Conservation (phyloP, 2,113 vertebrate species). For the Falco punctatus region DNA sequence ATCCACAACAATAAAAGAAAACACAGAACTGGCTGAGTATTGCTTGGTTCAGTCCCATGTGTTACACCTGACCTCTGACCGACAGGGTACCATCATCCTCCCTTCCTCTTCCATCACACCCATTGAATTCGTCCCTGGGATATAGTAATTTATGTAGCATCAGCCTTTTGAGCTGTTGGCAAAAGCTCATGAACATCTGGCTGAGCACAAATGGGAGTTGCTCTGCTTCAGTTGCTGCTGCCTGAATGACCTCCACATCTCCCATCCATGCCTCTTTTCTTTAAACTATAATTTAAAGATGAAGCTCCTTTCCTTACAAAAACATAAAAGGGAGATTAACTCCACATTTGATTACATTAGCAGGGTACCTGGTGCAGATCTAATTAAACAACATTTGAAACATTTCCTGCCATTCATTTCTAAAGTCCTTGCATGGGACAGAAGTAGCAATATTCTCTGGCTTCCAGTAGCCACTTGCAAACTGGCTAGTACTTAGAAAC, state of each 20-base stretch:
- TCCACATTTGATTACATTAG: conserved; percentile 45
- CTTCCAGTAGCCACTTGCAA: not conserved
- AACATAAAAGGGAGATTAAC: conserved; percentile 57
- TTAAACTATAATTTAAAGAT: conserved; percentile 42
- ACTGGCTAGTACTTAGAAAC: not conserved
- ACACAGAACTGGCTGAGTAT: not conserved
- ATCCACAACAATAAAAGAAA: not conserved
- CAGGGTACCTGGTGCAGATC: conserved; percentile 24
- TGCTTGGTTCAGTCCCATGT: not conserved
- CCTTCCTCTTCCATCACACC: conserved; percentile 63
- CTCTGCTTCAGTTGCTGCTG: conserved; percentile 61
- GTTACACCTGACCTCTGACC: conserved; percentile 46
- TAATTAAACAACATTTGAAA: conserved; percentile 35
- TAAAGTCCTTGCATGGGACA: not conserved
- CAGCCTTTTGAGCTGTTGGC: conserved; percentile 56
- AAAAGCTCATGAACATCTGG: conserved; percentile 54
- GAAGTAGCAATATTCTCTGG: not conserved
- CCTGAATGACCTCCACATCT: conserved; percentile 43
- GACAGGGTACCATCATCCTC: conserved; percentile 36
- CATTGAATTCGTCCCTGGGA: conserved; percentile 61
- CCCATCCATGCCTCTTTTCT: not conserved
- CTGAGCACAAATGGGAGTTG: conserved; percentile 62
- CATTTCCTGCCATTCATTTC: conserved; percentile 46
- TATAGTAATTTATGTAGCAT: conserved; percentile 64
- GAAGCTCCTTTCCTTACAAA: conserved; percentile 42